Evolutionary conservation across 2,888 invertebrate genomes (phyloP).

Genomic region (Mythimna ferrago): DNA sequence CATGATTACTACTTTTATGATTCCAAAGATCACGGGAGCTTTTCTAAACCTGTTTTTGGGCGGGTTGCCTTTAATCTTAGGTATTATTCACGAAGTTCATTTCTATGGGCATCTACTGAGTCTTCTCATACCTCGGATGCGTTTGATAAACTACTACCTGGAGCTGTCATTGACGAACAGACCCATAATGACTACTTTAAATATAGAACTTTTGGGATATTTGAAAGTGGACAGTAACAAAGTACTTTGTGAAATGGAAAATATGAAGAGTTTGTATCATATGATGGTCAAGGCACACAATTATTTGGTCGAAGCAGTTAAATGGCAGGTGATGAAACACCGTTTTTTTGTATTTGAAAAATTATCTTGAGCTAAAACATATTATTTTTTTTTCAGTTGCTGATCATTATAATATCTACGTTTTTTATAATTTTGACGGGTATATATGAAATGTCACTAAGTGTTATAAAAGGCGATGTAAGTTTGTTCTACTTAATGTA

Average conservation of each 20-base stretch:
- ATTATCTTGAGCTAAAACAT: background rate
- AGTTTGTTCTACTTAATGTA: conserved; percentile 1
- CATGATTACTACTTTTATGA: background rate
- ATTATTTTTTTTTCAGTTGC: conserved; percentile 21
- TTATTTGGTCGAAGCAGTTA: conserved; percentile 75
- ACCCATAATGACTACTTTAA: conserved; percentile 51
- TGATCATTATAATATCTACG: conserved; percentile 61
- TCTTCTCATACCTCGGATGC: conserved; percentile 74
- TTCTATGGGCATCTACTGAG: conserved; percentile 77
- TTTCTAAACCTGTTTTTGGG: conserved; percentile 7
- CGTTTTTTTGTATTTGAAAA: background rate
- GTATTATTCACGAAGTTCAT: conserved; percentile 68
- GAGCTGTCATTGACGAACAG: conserved; percentile 67
- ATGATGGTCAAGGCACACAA: conserved; percentile 74
- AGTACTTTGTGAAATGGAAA: conserved; percentile 70
- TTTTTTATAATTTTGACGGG: conserved; percentile 16
- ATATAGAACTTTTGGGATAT: conserved; percentile 64
- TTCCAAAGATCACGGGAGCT: background rate
- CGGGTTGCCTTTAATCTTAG: conserved; percentile 59
- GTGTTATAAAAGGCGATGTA: conserved; percentile 16
- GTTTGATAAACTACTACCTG: conserved; percentile 75
- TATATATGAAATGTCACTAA: background rate
- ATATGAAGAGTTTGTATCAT: conserved; percentile 77
- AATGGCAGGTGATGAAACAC: conserved; percentile 74
- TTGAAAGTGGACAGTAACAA: conserved; percentile 57